Evolutionary conservation across 2,888 invertebrate genomes (phyloP).

Genomic region (Oscheius sp.): DNA sequence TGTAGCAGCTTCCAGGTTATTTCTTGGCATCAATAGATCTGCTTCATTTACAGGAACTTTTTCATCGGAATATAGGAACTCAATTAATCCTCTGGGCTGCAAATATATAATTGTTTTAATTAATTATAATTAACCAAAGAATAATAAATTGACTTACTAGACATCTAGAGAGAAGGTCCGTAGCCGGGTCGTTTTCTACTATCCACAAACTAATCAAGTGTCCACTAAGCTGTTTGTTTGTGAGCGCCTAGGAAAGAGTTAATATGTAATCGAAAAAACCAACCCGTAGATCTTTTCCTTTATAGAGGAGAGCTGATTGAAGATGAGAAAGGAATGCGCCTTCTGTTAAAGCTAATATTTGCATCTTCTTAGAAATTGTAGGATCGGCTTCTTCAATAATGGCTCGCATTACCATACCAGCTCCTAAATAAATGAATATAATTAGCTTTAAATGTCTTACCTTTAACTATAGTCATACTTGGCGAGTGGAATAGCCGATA

Average conservation of each 20-base stretch:
- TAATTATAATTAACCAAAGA: no score
- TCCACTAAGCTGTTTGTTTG: constrained; percentile 83
- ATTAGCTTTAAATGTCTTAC: constrained; percentile 70
- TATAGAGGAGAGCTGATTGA: constrained; percentile 86
- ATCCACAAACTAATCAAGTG: constrained; percentile 96
- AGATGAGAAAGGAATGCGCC: constrained; percentile 93
- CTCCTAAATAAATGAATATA: constrained; percentile 71
- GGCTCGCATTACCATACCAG: constrained; percentile 94
- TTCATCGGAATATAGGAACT: constrained; percentile 87
- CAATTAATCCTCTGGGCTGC: constrained; percentile 89
- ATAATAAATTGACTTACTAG: constrained; percentile 44
- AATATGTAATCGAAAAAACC: constrained; percentile 62
- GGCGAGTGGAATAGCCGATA: constrained; percentile 93
- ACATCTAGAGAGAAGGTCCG: constrained; percentile 61
- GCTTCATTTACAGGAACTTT: constrained; percentile 79
- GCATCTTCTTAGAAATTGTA: constrained; percentile 92
- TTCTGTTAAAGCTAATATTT: constrained; percentile 85
- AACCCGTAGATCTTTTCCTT: constrained; percentile 80
- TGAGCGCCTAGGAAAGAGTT: constrained; percentile 70
- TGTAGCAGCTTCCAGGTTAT: constrained; percentile 89
- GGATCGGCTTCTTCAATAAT: constrained; percentile 95
- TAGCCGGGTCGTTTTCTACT: constrained; percentile 79
- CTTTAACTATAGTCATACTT: constrained; percentile 96
- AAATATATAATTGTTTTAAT: constrained; percentile 50
- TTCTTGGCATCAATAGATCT: constrained; percentile 77